Evolutionary conservation across 2,797 vertebrate genomes (phyloP), one percentile per base, ranked within the genome.

Genomic region (Gallinago solitaria): DNA sequence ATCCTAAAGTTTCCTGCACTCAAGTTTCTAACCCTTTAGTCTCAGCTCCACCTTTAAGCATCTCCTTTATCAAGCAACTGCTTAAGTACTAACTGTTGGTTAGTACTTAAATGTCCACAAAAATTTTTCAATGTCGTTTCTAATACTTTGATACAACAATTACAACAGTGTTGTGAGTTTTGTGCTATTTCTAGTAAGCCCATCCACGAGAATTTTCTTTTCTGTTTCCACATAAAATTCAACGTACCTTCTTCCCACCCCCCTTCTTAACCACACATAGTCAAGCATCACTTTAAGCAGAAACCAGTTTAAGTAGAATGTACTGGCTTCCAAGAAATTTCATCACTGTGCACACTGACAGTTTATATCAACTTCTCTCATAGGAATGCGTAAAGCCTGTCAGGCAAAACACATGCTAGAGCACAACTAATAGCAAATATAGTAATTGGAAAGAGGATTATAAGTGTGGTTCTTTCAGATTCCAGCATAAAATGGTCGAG

Each of bases 221-320:
- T 71, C 12, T 51, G 30, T 63, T 93, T 59, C 51, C 41, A 86
- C 5, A 11, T 2, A 3, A 61, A 69, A 64, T 14, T 13, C 37
- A 39, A 37, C 1, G 1, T 37, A 33, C 3, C 5, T 2, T 2
- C 1, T 2, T 2, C 4, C 0, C 9, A 6, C 50, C 3, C 41
- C 8, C 6, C 35, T 50, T 37, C 47, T 78, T 81, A 76, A 45
- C 11, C 21, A 32, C 9, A 61, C 33, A 11, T 2, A 78, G 43
- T 19, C 56, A 71, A 75, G 35, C 9, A 83, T 6, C 48, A 75
- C 28, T 59, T 86, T 47, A 68, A 65, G 39, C 10, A 87, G 50
- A 90, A 86, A 51, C 28, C 27, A 53, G 51, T 53, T 53, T 53
- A 28, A 53, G 41, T 8, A 86, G 45, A 90, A 90, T 3, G 30